phyloP scores from a whole-genome alignment of 1,140 invertebrate species.

The Drosophila sp. region DNA sequence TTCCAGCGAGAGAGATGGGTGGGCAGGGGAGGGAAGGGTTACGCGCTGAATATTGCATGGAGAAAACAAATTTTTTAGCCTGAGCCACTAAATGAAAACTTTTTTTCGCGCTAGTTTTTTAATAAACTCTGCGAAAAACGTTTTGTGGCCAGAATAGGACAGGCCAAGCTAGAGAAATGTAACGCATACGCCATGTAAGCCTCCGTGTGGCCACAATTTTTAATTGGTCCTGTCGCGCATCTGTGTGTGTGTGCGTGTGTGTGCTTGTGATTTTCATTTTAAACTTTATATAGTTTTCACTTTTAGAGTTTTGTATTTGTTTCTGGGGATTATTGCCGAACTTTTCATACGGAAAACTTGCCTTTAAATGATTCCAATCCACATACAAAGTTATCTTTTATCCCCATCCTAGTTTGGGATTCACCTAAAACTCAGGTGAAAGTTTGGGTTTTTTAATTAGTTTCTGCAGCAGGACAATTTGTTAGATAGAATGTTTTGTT shows the following conservation, averaged over 20 bases:
- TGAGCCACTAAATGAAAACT: slow-evolving; percentile 40
- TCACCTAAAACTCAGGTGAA: slow-evolving; percentile 35
- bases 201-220: slow-evolving; percentile 49
- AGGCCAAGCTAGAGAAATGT: slow-evolving; percentile 24
- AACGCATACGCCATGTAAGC: slow-evolving; percentile 54
- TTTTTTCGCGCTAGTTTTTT: slow-evolving; percentile 31
- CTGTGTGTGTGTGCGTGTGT: slow-evolving; percentile 29
- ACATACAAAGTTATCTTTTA: slow-evolving; percentile 30
- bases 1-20: slow-evolving; percentile 29
- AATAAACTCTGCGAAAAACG: slow-evolving; percentile 37
- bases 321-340: slow-evolving; percentile 53
- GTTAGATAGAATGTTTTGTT: slow-evolving; percentile 35
- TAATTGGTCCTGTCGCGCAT: slow-evolving; percentile 52
- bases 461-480: slow-evolving; percentile 53
- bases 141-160: slow-evolving; percentile 6
- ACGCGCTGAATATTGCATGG: slow-evolving; percentile 12
- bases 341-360: slow-evolving; percentile 47
- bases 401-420: neutral
- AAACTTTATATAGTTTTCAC: slow-evolving; percentile 50
- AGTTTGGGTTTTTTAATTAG: slow-evolving; percentile 57
- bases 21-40: slow-evolving; percentile 8
- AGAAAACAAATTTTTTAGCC: slow-evolving; percentile 26
- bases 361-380: slow-evolving; percentile 40
- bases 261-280: slow-evolving; percentile 42
- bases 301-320: slow-evolving; percentile 37